Conservation (phyloP, 2,113 vertebrate species). For the Mesitornis unicolor region DNA sequence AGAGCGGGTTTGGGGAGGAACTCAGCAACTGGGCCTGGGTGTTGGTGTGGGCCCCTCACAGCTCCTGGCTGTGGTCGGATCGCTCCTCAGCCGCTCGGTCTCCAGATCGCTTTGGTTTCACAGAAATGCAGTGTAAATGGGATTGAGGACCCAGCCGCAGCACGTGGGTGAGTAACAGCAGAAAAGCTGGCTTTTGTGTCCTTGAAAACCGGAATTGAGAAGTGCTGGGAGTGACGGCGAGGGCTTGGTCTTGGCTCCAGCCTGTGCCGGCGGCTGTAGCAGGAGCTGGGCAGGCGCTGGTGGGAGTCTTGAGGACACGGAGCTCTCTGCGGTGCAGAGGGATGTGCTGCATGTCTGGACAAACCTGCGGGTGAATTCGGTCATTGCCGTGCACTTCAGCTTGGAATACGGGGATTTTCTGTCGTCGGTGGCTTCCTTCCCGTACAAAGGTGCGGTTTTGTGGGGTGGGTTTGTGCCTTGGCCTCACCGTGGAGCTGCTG, state of each 20-base stretch:
- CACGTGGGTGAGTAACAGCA: rapidly evolving
- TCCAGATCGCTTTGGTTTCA: rapidly evolving
- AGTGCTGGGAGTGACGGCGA: not conserved
- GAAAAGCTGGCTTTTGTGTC: rapidly evolving
- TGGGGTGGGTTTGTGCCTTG: not conserved
- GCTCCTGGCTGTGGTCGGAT: too few relatives aligned
- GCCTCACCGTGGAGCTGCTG: too few relatives aligned
- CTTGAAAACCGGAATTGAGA: not conserved
- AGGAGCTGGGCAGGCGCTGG: too few relatives aligned
- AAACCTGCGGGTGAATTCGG: rapidly evolving
- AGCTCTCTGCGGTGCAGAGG: rapidly evolving
- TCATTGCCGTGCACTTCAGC: rapidly evolving
- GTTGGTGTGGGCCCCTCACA: too few relatives aligned
- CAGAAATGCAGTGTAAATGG: rapidly evolving
- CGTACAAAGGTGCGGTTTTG: not conserved
- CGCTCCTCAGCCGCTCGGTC: not conserved
- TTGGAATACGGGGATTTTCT: rapidly evolving
- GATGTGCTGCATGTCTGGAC: rapidly evolving
- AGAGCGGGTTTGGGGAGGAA: too few relatives aligned
- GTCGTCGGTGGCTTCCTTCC: not conserved
- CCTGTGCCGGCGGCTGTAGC: not conserved
- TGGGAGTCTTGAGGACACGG: too few relatives aligned
- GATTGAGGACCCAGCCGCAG: not conserved
- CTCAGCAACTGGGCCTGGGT: too few relatives aligned
- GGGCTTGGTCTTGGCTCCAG: not conserved